These are phyloP conservation scores for Struthidea cinerea DNA, from an alignment of 2,113 vertebrate genomes.

Conservation along the genomic window DNA sequence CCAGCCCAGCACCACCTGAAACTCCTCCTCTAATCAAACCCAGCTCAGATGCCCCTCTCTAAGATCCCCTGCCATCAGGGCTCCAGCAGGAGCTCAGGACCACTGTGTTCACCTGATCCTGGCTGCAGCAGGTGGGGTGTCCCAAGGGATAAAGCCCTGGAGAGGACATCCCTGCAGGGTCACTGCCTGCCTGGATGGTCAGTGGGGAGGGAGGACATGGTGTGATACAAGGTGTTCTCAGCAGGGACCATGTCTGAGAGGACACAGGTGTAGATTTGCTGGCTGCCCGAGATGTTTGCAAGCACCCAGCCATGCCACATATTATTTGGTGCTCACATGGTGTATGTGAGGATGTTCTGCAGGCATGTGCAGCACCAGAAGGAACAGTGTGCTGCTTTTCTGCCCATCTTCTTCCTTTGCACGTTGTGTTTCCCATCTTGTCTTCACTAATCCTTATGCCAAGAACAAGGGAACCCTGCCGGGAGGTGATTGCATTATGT, in stretches of 20 bases:
- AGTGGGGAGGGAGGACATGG: not conserved
- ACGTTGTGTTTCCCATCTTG: not conserved
- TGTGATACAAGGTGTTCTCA: not conserved
- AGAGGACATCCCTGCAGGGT: not conserved
- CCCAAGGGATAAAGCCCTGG: not conserved
- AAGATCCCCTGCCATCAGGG: not conserved
- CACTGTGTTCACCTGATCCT: rapidly evolving
- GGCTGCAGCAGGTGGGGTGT: not conserved
- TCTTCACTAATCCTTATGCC: not conserved
- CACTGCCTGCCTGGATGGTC: not conserved
- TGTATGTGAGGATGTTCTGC: not conserved
- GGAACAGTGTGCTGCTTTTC: not conserved
- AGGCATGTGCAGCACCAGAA: not conserved
- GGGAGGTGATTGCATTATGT: slow-evolving; percentile 24
- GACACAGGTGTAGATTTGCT: not conserved
- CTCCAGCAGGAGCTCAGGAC: not conserved
- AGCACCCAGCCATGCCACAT: not conserved
- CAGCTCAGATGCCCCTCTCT: not conserved
- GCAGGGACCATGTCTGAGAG: not conserved
- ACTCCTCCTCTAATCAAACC: not conserved
- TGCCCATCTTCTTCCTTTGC: not conserved
- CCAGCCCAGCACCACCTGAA: not conserved
- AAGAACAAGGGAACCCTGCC: not conserved
- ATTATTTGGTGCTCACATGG: not conserved
- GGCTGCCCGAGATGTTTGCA: not conserved